Percentiles rank a stretch among this genome's conserved stretches.
These are phyloP conservation scores for Drosophila nasuta DNA, from an alignment of 1,140 invertebrate species.

Conservation along the genomic window DNA sequence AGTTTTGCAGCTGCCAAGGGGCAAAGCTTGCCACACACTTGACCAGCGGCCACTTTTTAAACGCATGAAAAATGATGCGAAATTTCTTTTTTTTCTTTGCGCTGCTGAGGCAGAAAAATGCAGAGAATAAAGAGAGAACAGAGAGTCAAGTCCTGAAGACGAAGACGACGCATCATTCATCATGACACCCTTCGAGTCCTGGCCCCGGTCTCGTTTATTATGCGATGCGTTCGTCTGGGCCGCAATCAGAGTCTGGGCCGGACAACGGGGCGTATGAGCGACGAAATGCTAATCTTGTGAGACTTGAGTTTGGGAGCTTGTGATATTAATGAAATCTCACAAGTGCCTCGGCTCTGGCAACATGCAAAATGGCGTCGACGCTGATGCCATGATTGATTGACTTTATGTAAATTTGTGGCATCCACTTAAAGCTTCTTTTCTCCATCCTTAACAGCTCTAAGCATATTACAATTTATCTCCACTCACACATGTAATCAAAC, in stretches of 20 bases:
- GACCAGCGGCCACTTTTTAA: constrained; percentile 64
- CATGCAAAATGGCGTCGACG: constrained; percentile 76
- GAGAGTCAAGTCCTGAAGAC: constrained; percentile 9
- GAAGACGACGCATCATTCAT: constrained; percentile 69
- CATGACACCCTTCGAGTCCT: constrained; percentile 73
- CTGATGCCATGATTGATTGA: constrained; percentile 78
- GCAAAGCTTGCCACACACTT: constrained; percentile 15
- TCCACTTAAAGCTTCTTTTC: constrained; percentile 57
- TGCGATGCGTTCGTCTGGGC: constrained; percentile 13
- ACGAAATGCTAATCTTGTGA: constrained; percentile 76
- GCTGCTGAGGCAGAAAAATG: constrained; percentile 22
- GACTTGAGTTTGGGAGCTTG: background rate
- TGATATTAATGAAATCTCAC: constrained; percentile 80
- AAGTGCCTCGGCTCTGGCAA: constrained; percentile 56
- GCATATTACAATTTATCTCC: background rate
- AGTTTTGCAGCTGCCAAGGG: constrained; percentile 63
- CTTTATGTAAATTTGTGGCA: constrained; percentile 79
- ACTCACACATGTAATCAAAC: constrained; percentile 47
- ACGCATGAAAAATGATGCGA: constrained; percentile 77
- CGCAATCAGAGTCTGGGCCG: constrained; percentile 34
- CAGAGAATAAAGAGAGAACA: constrained; percentile 3
- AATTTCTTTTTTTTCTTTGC: constrained; percentile 9
- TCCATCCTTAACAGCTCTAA: background rate
- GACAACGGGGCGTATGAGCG: constrained; percentile 65
- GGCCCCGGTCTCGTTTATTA: constrained; percentile 68